Evolutionary conservation across 2,797 vertebrate species (phyloP).

Genomic region (Choloepus didactylus): DNA sequence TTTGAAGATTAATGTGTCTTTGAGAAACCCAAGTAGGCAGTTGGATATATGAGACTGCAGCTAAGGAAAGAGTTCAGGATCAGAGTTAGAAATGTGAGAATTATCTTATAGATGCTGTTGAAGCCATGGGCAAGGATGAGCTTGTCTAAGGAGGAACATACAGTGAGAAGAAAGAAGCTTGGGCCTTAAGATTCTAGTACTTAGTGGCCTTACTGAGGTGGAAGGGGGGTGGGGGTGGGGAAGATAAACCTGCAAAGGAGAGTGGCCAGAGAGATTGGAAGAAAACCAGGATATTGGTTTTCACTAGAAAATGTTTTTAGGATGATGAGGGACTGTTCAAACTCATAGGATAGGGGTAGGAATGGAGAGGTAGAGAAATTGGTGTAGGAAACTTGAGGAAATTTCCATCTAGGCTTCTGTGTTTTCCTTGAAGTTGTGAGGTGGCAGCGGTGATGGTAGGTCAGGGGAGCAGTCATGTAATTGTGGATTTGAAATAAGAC

Average conservation of each 20-base stretch:
- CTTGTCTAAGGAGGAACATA: slow-evolving; percentile 45
- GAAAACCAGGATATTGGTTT: slow-evolving; percentile 26
- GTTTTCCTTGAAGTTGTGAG: neutral
- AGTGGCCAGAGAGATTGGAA: neutral
- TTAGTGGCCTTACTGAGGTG: neutral
- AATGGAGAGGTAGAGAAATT: neutral
- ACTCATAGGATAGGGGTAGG: neutral
- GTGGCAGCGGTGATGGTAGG: neutral
- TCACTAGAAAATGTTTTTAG: neutral
- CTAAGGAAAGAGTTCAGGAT: slow-evolving; percentile 14
- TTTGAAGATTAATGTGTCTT: neutral
- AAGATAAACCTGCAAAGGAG: neutral
- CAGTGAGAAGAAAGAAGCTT: neutral
- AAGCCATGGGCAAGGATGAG: neutral
- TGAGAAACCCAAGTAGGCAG: neutral
- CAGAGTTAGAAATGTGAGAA: slow-evolving; percentile 35
- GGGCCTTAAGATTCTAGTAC: slow-evolving; percentile 5
- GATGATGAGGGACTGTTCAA: neutral
- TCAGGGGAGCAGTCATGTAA: neutral
- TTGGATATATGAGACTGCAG: neutral
- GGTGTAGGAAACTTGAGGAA: neutral
- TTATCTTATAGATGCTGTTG: neutral
- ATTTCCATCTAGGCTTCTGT: neutral
- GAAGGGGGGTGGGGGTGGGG: neutral
- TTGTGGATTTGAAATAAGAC: neutral